Conservation (phyloP, 2,888 invertebrate genomes). For the Trissolcus japonicus region DNA sequence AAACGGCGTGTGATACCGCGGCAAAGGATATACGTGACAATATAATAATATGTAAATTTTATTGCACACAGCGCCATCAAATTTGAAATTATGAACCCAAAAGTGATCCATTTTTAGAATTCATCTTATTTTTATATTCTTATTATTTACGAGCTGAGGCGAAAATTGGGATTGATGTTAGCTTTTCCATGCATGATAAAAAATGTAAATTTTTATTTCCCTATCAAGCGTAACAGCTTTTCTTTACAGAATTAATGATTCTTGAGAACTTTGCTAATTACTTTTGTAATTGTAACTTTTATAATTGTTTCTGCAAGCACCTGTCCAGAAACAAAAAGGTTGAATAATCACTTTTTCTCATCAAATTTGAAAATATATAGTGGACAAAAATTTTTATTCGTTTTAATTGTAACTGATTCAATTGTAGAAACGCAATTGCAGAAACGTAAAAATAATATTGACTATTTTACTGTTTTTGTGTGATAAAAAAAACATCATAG, state of each 20-base stretch:
- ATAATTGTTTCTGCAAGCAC: neutral
- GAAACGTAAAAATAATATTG: no score
- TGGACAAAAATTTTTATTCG: no score
- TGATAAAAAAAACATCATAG: no score
- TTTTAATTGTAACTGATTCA: no score
- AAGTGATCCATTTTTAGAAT: constrained; percentile 4
- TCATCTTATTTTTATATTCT: constrained; percentile 5
- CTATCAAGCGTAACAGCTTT: neutral
- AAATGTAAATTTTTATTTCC: neutral
- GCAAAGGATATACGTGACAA: constrained; percentile 5
- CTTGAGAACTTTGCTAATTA: neutral
- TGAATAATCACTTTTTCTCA: no score
- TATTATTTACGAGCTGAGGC: neutral
- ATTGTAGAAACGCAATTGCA: no score
- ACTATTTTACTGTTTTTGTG: no score
- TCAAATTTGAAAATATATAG: no score
- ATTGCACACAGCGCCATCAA: constrained; percentile 2
- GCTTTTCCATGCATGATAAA: neutral
- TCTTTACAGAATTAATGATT: neutral
- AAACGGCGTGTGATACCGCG: no score
- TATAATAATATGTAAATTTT: constrained; percentile 6
- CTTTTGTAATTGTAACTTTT: neutral
- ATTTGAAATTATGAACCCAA: constrained; percentile 2
- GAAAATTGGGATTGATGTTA: constrained; percentile 1
- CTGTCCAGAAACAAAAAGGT: neutral